These are phyloP conservation scores for Bombycilla garrulus DNA, from an alignment of 2,113 vertebrate genomes.

Conservation along the genomic window DNA sequence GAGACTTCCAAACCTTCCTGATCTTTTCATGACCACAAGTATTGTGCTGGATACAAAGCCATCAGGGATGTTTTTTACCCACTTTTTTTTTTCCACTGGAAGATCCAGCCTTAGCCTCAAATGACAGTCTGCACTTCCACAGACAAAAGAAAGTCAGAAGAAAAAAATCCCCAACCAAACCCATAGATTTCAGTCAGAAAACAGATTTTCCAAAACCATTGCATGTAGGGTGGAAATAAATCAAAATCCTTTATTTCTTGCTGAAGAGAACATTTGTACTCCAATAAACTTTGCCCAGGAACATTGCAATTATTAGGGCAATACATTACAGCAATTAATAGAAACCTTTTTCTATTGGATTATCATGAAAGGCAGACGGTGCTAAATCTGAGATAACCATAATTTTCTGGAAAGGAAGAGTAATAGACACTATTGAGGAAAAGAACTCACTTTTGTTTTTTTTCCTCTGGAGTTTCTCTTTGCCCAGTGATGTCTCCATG, in stretches of 20 bases:
- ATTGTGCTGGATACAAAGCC: background rate
- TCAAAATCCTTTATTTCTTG: background rate
- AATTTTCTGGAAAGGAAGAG: background rate
- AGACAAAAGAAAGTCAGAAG: background rate
- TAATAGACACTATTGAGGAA: background rate
- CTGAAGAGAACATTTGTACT: background rate
- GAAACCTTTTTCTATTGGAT: background rate
- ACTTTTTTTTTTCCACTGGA: background rate
- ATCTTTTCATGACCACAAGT: background rate
- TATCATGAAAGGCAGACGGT: background rate
- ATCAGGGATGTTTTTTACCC: background rate
- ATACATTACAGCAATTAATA: background rate
- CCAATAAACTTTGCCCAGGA: background rate
- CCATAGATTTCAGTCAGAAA: background rate
- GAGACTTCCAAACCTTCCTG: background rate
- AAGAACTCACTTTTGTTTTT: accelerated
- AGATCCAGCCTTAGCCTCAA: background rate
- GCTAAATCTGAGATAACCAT: background rate
- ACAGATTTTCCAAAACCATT: background rate
- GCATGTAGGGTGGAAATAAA: background rate
- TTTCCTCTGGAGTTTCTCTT: background rate
- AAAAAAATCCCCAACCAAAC: background rate
- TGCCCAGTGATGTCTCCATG: background rate
- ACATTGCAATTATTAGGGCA: background rate
- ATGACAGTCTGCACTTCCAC: background rate